Base-by-base conservation (phyloP, 2,113 vertebrate species). In the Sorex araneus region DNA sequence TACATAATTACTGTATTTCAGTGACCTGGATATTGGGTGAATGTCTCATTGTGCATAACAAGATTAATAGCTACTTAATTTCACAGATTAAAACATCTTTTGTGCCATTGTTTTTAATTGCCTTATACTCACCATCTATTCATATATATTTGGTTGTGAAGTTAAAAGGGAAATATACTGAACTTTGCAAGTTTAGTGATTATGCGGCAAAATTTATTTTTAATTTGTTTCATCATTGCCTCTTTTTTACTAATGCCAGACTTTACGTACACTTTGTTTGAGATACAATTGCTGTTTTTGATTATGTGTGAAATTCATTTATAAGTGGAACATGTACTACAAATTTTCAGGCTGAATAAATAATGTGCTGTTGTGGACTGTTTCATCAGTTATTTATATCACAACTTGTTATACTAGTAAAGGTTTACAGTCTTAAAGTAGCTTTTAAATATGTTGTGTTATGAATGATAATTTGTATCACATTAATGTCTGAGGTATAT, bases 231-330 rank as follows among this genome's bases (percentile, higher is more conserved):
- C 18, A 21, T 87, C 63, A 64, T 80, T 16, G 2, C 4, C 36
- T 1, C 13, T 67, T 79, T 34, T 23, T 47, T 89, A 69, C 16
- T n/a, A 12, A 47, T 6, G 15, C 5, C 30, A 90, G 74, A 69
- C 7, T 10, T 90, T 30, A 83, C 57, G 32, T 85, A 57, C 5
- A 57, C 89, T 89, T 90, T 76, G 28, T 74, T 89, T 79, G 47
- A 85, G 45, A 40, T 71, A 19, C 6, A 66, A 18, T 84, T 82
- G 43, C 80, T 83, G 15, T 93, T 96, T 91, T 71, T 91, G 90
- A 92, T 89, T 93, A 64, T 92, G 25, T 80, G 21, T 90, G 18
- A 18, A 84, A 69, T 89, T 96, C 66, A 83, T 93, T 87, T 93
- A 47, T 79, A 78, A 95, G 75, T 87, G 45, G n/a, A 85, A 90